Percentiles rank a stretch among this genome's conserved stretches.
These are phyloP conservation scores for Menidia menidia DNA, from an alignment of 2,797 vertebrate genomes.

Conservation along the genomic window DNA sequence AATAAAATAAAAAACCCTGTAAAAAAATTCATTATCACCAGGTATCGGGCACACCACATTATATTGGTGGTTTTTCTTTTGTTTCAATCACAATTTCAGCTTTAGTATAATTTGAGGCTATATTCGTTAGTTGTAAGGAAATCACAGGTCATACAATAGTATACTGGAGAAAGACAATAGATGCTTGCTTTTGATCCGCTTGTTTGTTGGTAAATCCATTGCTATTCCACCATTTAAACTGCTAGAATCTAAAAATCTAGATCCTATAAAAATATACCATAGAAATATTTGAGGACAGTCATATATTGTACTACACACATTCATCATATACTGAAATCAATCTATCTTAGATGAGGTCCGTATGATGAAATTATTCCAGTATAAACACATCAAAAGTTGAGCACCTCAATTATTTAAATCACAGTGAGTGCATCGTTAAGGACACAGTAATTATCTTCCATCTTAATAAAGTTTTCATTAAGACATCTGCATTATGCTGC, in stretches of 20 bases:
- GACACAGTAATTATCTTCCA: slow-evolving; percentile 77
- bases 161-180: neutral
- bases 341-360: slow-evolving; percentile 57
- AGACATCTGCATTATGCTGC: slow-evolving; percentile 76
- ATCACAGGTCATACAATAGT: neutral
- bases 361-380: slow-evolving; percentile 62
- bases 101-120: no score
- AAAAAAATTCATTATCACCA: no score
- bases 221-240: neutral
- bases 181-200: neutral
- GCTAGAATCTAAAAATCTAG: neutral
- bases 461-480: slow-evolving; percentile 82
- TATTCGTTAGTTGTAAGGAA: no score
- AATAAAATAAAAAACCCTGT: no score
- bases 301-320: neutral
- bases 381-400: slow-evolving; percentile 77
- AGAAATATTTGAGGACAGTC: slow-evolving; percentile 3
- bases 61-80: no score
- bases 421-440: slow-evolving; percentile 69
- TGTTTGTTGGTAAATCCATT: no score
- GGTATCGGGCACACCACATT: no score
- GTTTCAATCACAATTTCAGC: no score
- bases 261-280: neutral
- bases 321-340: slow-evolving; percentile 16
- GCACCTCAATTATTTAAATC: slow-evolving; percentile 75